Conservation (phyloP, 2,797 vertebrate species). For the Halcyon chelicuti region DNA sequence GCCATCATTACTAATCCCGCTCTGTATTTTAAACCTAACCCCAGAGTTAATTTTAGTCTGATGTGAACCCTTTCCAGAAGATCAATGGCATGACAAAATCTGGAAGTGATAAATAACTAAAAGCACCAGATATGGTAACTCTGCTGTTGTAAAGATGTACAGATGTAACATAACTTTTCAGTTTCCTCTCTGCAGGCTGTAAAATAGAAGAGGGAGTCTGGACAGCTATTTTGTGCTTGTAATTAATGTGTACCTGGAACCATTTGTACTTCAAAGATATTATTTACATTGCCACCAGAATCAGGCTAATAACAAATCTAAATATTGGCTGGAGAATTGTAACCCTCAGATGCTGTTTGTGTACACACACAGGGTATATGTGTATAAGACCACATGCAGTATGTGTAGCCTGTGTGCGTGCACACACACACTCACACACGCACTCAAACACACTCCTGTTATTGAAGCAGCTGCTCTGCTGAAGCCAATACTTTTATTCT, state of each 20-base stretch:
- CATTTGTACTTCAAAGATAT: constrained; percentile 30
- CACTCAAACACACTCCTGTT: fast-evolving
- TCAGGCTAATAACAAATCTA: not conserved
- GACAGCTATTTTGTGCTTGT: constrained; percentile 24
- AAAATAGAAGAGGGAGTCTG: constrained; percentile 13
- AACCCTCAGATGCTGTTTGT: not conserved
- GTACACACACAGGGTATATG: not conserved
- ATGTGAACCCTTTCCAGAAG: constrained; percentile 18
- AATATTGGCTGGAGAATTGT: not conserved
- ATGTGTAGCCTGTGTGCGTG: not conserved
- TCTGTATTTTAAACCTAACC: constrained; percentile 43
- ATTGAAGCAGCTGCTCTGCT: not conserved
- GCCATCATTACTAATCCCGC: not conserved
- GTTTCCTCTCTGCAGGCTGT: constrained; percentile 36
- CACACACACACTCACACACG: not conserved
- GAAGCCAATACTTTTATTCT: not conserved
- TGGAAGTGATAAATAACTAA: constrained; percentile 56
- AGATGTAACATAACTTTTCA: constrained; percentile 48
- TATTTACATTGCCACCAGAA: constrained; percentile 6
- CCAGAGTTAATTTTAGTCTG: constrained; percentile 15
- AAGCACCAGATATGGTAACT: constrained; percentile 37
- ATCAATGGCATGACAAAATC: constrained; percentile 63
- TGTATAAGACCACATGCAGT: not conserved
- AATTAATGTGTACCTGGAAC: constrained; percentile 27
- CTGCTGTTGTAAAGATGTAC: constrained; percentile 20